Conservation (phyloP, 1,140 invertebrate genomes). For the Pseudomyrmex dendroicus region DNA sequence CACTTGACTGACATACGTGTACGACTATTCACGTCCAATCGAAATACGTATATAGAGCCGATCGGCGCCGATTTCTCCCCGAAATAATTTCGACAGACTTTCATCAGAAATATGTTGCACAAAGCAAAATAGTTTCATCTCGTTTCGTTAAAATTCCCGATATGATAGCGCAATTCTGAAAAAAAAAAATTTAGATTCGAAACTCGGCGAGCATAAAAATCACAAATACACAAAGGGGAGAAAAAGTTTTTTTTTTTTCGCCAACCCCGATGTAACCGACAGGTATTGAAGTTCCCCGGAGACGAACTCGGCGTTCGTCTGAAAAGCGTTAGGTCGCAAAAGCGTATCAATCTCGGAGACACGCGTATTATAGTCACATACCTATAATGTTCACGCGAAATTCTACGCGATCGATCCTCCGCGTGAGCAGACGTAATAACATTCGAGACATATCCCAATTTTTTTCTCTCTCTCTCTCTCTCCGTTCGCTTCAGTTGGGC, state of each 20-base stretch:
- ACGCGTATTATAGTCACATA: constrained; percentile 12
- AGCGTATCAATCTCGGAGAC: constrained; percentile 24
- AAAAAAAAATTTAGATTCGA: too few relatives aligned
- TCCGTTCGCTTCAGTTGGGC: constrained; percentile 2
- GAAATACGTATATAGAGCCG: too few relatives aligned
- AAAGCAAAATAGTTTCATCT: too few relatives aligned
- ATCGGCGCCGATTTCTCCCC: too few relatives aligned
- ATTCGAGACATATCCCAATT: constrained; percentile 46
- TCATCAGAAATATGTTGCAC: too few relatives aligned
- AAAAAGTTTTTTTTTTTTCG: too few relatives aligned
- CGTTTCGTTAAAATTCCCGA: too few relatives aligned
- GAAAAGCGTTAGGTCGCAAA: constrained; percentile 16
- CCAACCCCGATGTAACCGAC: constrained; percentile 2
- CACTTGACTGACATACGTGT: not conserved
- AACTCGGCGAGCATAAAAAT: too few relatives aligned
- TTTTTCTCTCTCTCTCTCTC: constrained; percentile 5
- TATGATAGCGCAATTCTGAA: too few relatives aligned
- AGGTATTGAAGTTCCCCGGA: not conserved
- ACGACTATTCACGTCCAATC: not conserved
- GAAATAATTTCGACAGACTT: too few relatives aligned
- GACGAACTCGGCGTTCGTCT: not conserved
- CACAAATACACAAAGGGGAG: too few relatives aligned
- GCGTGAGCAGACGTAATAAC: constrained; percentile 26
- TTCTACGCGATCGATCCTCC: constrained; percentile 1
- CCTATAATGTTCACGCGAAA: constrained; percentile 49